These are phyloP conservation scores for Drosophila carrolli DNA, from an alignment of 1,140 invertebrate genomes.

Conservation along the genomic window DNA sequence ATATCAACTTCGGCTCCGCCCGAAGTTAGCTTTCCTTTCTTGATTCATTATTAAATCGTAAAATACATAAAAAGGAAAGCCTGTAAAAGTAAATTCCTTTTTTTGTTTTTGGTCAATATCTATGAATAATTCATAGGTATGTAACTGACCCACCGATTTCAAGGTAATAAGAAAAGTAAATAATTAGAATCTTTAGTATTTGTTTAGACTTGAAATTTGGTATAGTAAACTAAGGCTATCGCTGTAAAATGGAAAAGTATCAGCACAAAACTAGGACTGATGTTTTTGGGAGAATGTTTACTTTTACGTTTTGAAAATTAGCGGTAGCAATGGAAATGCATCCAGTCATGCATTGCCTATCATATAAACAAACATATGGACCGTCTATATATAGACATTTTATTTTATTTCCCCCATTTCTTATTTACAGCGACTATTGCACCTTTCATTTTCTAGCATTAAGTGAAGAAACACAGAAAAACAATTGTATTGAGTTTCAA, in stretches of 20 bases:
- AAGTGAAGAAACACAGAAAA: neutral
- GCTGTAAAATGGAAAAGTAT: neutral
- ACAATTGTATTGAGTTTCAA: neutral
- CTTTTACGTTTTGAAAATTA: slow-evolving; percentile 1
- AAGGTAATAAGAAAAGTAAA: slow-evolving; percentile 4
- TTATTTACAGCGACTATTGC: slow-evolving; percentile 3
- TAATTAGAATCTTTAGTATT: neutral
- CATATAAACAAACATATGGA: slow-evolving; percentile 20
- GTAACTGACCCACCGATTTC: neutral
- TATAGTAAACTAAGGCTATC: neutral
- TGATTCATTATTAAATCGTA: too few species aligned
- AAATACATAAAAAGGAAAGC: too few species aligned
- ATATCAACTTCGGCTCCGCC: too few species aligned
- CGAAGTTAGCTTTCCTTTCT: too few species aligned
- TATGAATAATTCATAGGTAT: neutral
- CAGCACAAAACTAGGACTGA: too few species aligned
- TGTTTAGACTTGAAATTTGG: neutral
- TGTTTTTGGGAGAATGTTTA: slow-evolving; percentile 21
- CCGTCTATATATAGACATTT: slow-evolving; percentile 22
- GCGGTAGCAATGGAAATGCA: neutral
- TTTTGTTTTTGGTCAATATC: too few species aligned
- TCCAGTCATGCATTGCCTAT: slow-evolving; percentile 10
- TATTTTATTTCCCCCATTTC: slow-evolving; percentile 17
- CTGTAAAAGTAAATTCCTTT: too few species aligned
- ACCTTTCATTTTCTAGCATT: slow-evolving; percentile 2